These are phyloP conservation scores for Simalia tracyae DNA, from an alignment of 2,797 vertebrate species.

Conservation along the genomic window DNA sequence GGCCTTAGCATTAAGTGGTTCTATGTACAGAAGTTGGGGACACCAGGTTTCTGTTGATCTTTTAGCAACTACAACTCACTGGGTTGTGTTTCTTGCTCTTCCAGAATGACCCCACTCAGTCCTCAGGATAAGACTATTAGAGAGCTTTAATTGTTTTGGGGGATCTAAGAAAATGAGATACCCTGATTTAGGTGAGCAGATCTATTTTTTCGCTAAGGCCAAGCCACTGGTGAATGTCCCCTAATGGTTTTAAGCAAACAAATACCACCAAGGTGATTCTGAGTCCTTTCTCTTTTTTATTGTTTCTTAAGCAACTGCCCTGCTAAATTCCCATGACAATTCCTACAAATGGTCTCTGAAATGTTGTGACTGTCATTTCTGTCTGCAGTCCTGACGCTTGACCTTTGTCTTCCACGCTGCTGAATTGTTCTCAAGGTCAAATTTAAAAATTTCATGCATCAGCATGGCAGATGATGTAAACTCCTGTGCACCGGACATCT, in stretches of 20 bases:
- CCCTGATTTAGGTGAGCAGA: background rate
- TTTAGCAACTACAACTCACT: background rate
- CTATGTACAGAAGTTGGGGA: background rate
- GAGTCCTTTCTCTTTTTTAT: background rate
- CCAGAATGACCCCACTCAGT: background rate
- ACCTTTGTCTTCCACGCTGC: slow-evolving; percentile 55
- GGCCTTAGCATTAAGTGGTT: background rate
- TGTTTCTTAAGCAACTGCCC: slow-evolving; percentile 3
- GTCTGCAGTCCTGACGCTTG: slow-evolving; percentile 63
- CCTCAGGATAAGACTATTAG: background rate
- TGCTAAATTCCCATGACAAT: slow-evolving; percentile 49
- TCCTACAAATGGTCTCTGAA: slow-evolving; percentile 51
- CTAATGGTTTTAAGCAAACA: background rate
- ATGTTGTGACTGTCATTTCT: slow-evolving; percentile 44
- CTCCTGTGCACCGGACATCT: slow-evolving; percentile 63
- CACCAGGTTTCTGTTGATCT: background rate
- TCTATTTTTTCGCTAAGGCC: background rate
- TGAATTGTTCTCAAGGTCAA: slow-evolving; percentile 65
- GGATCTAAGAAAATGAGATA: background rate
- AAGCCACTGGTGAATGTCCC: background rate
- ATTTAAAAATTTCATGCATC: slow-evolving; percentile 66
- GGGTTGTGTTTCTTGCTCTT: background rate
- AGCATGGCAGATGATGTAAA: slow-evolving; percentile 62
- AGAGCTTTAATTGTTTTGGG: background rate
- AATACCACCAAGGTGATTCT: background rate